These are phyloP conservation scores for Scaeva pyrastri DNA, from an alignment of 2,888 invertebrate genomes.

Conservation along the genomic window DNA sequence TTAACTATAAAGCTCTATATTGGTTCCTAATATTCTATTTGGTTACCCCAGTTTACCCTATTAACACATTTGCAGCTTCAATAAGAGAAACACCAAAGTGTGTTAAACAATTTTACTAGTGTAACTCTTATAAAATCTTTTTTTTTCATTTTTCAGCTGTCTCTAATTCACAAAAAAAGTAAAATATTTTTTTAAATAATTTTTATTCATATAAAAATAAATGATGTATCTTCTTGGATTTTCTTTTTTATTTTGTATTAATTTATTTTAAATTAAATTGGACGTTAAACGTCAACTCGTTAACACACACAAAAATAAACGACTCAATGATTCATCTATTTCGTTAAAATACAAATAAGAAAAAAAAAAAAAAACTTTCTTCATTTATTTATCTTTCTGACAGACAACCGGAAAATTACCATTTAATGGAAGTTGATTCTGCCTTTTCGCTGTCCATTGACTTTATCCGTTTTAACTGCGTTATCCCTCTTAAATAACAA, in stretches of 20 bases:
- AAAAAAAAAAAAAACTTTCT: slow-evolving; percentile 30
- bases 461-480: slow-evolving; percentile 44
- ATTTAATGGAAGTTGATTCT: slow-evolving; percentile 50
- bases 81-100: no score
- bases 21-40: no score
- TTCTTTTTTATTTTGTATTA: no score
- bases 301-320: slow-evolving; percentile 41
- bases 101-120: no score
- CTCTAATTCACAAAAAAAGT: no score
- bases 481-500: slow-evolving; percentile 16
- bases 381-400: slow-evolving; percentile 58
- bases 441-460: slow-evolving; percentile 49
- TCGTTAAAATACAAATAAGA: neutral
- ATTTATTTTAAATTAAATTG: slow-evolving; percentile 46
- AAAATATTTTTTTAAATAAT: no score
- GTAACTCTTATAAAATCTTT: no score
- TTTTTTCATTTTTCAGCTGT: no score
- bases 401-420: slow-evolving; percentile 69
- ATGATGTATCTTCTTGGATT: neutral
- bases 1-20: no score
- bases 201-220: neutral
- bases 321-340: slow-evolving; percentile 36
- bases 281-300: slow-evolving; percentile 46
- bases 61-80: no score
- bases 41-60: no score